phyloP scores from a whole-genome alignment of 30 jellyfish, hydroid and myxozoan genomes.

The Hydractinia echinata region DNA sequence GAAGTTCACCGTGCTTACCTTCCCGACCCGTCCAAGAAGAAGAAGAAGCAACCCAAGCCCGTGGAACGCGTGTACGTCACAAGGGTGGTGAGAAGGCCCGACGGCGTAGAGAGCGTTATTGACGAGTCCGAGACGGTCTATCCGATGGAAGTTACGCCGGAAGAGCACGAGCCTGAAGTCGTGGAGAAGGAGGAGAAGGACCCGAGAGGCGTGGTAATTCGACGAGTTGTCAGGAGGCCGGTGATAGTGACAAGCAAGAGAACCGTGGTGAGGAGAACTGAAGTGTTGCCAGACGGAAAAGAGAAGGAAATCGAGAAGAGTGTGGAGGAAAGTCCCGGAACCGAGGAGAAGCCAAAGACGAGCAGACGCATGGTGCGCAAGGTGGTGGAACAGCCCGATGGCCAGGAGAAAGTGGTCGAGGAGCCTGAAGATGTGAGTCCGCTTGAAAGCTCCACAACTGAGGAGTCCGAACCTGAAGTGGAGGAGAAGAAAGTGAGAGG shows the following conservation, averaged over 20 bases:
- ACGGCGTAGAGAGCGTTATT: slow-evolving; percentile 55
- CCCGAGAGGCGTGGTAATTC: slow-evolving; percentile 13
- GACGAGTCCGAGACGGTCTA: slow-evolving; percentile 71
- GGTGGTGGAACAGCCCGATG: slow-evolving; percentile 46
- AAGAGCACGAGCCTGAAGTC: slow-evolving; percentile 36
- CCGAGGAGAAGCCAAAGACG: slow-evolving; percentile 36
- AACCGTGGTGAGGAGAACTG: slow-evolving; percentile 44
- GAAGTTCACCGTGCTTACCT: slow-evolving; percentile 2
- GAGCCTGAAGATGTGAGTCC: slow-evolving; percentile 70
- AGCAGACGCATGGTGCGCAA: slow-evolving; percentile 31
- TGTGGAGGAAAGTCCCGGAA: slow-evolving; percentile 38
- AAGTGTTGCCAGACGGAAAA: slow-evolving; percentile 63
- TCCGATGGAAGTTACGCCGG: slow-evolving; percentile 54
- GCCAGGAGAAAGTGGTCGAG: slow-evolving; percentile 42
- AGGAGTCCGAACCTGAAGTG: slow-evolving; percentile 54
- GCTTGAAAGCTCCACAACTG: slow-evolving; percentile 50
- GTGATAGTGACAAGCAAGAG: slow-evolving; percentile 48
- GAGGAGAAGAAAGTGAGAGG: slow-evolving; percentile 41
- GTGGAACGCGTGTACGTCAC: slow-evolving; percentile 66
- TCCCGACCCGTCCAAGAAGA: slow-evolving; percentile 3
- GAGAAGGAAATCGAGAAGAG: slow-evolving; percentile 52
- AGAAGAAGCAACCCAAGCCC: slow-evolving; percentile 48
- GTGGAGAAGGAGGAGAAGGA: slow-evolving; percentile 32
- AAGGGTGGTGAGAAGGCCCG: slow-evolving; percentile 64
- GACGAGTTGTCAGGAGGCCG: slow-evolving; percentile 50